Evolutionary conservation across 2,888 invertebrate genomes (phyloP).

Genomic region (Polydrusus tereticollis): DNA sequence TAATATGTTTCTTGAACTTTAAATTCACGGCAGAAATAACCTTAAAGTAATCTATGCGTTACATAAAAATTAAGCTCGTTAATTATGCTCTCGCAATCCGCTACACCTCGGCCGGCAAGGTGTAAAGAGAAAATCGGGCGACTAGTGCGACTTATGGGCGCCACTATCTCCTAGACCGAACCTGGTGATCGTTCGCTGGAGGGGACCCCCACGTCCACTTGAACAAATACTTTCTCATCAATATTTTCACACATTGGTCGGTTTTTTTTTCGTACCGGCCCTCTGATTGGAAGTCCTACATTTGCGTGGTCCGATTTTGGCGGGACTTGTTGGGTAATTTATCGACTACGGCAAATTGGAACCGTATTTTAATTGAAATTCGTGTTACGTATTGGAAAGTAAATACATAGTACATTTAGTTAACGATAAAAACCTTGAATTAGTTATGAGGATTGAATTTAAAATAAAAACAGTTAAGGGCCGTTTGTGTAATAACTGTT

Average conservation of each 20-base stretch:
- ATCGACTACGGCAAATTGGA: slow-evolving; percentile 28
- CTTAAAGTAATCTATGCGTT: not conserved
- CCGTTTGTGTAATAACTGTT: too few relatives aligned
- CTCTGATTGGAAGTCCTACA: slow-evolving; percentile 34
- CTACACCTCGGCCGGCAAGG: slow-evolving; percentile 2
- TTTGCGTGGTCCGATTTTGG: slow-evolving; percentile 36
- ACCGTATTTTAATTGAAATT: slow-evolving; percentile 32
- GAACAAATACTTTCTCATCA: slow-evolving; percentile 24
- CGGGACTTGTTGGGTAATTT: slow-evolving; percentile 35
- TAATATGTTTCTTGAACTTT: too few relatives aligned
- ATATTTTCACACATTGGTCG: slow-evolving; percentile 34
- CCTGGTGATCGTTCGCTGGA: slow-evolving; percentile 21
- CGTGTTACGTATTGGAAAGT: slow-evolving; percentile 24
- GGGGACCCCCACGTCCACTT: slow-evolving; percentile 26
- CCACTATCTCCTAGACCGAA: slow-evolving; percentile 22
- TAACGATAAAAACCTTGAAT: slow-evolving; percentile 21
- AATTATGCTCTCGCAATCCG: slow-evolving; percentile 15
- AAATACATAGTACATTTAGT: not conserved
- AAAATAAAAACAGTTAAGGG: not conserved
- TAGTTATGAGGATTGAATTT: not conserved
- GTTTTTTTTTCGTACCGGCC: slow-evolving; percentile 13
- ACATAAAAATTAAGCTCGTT: not conserved
- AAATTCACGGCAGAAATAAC: too few relatives aligned
- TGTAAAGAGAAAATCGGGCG: slow-evolving; percentile 20
- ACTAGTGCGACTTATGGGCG: slow-evolving; percentile 19